A percentile compares a stretch with the other conserved stretches of the same genome.
Conservation (phyloP, 2,113 vertebrate genomes). For the Thalassoma bifasciatum region DNA sequence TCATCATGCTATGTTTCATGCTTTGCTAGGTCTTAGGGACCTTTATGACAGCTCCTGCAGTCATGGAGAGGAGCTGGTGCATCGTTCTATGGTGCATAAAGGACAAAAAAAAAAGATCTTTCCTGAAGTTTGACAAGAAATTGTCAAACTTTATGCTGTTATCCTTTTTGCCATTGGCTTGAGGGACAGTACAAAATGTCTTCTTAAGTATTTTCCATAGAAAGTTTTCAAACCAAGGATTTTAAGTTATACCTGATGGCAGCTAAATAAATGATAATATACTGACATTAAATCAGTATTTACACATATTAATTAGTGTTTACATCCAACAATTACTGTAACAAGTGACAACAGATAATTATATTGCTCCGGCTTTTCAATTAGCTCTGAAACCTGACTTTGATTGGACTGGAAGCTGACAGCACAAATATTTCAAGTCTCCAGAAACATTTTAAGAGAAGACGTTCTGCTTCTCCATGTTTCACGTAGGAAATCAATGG, state of each 20-base stretch:
- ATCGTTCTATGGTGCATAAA: neutral
- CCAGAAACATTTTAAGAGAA: too few species aligned
- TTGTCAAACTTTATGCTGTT: neutral
- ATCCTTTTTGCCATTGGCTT: neutral
- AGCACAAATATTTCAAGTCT: too few species aligned
- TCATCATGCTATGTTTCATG: conserved; percentile 40
- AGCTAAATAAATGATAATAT: neutral
- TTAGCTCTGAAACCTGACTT: too few species aligned
- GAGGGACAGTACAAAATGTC: neutral
- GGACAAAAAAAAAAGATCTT: neutral
- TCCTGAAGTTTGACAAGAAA: neutral
- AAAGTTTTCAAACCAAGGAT: neutral
- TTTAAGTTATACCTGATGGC: neutral
- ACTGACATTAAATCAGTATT: neutral
- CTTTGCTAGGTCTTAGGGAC: conserved; percentile 29
- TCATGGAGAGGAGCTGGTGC: neutral
- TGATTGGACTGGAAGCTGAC: too few species aligned
- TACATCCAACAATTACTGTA: too few species aligned
- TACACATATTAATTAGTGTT: too few species aligned
- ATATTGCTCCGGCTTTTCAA: too few species aligned
- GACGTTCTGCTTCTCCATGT: too few species aligned
- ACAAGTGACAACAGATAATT: too few species aligned
- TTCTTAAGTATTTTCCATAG: neutral
- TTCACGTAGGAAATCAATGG: too few species aligned
- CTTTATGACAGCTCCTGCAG: conserved; percentile 18